phyloP scores from a whole-genome alignment of 2,888 invertebrate genomes.

The Limnephilus rhombicus region DNA sequence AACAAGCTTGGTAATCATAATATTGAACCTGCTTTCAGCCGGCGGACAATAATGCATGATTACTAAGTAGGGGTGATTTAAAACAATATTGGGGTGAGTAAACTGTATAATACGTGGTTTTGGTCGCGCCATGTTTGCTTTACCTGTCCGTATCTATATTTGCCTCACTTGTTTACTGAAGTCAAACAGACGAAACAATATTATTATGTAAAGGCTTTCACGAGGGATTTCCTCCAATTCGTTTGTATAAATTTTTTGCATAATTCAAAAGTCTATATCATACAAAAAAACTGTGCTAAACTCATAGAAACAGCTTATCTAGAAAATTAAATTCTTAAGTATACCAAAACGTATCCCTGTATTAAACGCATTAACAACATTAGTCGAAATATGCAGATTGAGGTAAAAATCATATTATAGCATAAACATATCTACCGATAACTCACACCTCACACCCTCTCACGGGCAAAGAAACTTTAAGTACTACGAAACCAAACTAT shows the following conservation, averaged over 20 bases:
- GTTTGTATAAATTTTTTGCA: background rate
- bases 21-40: constrained; percentile 49
- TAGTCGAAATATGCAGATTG: too few species aligned
- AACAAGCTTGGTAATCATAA: constrained; percentile 49
- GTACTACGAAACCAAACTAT: too few species aligned
- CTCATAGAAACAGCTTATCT: too few species aligned
- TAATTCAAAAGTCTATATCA: background rate
- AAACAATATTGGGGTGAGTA: constrained; percentile 32
- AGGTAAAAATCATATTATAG: too few species aligned
- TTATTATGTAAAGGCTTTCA: background rate
- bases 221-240: background rate
- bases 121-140: constrained; percentile 24
- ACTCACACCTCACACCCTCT: too few species aligned
- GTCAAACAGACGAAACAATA: constrained; percentile 36
- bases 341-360: too few species aligned
- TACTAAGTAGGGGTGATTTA: constrained; percentile 44
- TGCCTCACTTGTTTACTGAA: constrained; percentile 15
- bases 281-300: background rate
- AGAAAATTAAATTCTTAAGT: too few species aligned
- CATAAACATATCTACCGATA: too few species aligned
- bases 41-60: constrained; percentile 40
- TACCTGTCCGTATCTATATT: constrained; percentile 23
- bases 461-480: too few species aligned
- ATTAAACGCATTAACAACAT: too few species aligned
- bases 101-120: constrained; percentile 18